Base-by-base conservation (phyloP, 2,888 invertebrate species). In the Balanococcus diminutus region DNA sequence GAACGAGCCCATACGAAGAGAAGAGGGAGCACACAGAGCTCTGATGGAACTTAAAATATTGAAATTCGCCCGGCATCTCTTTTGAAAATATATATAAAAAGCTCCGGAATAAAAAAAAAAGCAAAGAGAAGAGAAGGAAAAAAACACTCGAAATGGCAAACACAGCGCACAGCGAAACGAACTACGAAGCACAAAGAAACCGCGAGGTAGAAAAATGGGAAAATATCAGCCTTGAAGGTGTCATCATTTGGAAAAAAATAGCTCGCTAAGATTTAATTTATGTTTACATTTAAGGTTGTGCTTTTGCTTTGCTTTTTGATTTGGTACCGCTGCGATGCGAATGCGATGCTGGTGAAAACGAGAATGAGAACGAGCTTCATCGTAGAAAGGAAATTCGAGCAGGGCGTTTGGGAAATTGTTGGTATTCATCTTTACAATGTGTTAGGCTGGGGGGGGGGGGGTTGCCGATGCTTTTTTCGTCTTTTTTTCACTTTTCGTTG, bases 241-340 rank as follows among this genome's bases (percentile, higher is more conserved):
- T 61, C 61, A 25, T 61, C 61, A 61, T 61, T 61, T 61, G 61
- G 61, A 25, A 61, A 61, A 61, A 61, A 61, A 61, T 61, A 61
- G 25, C 61, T 61, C 61, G 61, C 61, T 61, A 61, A 61, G 61
- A 61, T 61, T 61, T 61, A 61, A 61, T 61, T 61, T 61, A 61
- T 61, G 61, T 61, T 61, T 25, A 61, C 61, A 25, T 61, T 25
- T 61, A 61, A 61, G 61, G 61, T 25, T 61, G 61, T 61, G 61
- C 61, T 61, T 61, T 61, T 61, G 61, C 22, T 61, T 61, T 61
- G 61, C 1, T 39, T 61, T 61, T 61, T 61, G 61, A 61, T 61
- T 61, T 61, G 61, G 9, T 39, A 39, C 6, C 25, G 25, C 1
- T 56, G 22, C 6, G n/a, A n/a, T 16, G 16, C 46, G 1, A 11